Evolutionary conservation across 30 jellyfish, hydroid and myxozoan species (phyloP), one percentile per base, ranked within the genome.

Genomic region (Sanderia malayensis): DNA sequence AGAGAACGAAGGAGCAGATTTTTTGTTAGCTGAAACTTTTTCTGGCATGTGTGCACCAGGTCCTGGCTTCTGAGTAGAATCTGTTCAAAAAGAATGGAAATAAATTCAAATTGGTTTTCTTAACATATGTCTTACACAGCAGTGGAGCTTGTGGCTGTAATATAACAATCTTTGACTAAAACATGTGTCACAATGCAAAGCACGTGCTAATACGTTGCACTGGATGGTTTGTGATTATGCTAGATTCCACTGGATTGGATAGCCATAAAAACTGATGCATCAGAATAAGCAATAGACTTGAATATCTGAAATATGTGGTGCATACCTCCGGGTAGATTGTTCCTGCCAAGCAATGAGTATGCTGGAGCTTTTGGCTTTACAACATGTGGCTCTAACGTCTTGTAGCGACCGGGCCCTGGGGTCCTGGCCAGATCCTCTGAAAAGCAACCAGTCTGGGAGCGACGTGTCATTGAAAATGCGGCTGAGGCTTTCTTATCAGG

Each of bases 31-130:
- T 27, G 73, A 66, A 6, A 93, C 99, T 67, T 67, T 80, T 58
- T 92, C 99, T 3, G 99, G 99, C 72, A 46, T 63, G 85, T 92
- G 96, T 0, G 99, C 99, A 18, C 99, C 99, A 44, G 99, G 99
- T 6, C 99, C 99, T n/a, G 99, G 99, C 67, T 92, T 92, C 52
- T 92, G 99, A 0, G 99, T 92, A 55, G 95, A 80, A 69, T 92
- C 96, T 92, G 47, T 11, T 27, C 33, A 57, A 2, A 25, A 24
- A 53, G 25, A 25, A 58, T n/a, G n/a, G n/a, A n/a, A n/a, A n/a
- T n/a, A n/a, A n/a, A n/a, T n/a, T n/a, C n/a, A n/a, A n/a, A n/a
- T n/a, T n/a, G n/a, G n/a, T n/a, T n/a, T n/a, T n/a, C n/a, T n/a
- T n/a, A n/a, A n/a, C n/a, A n/a, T n/a, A n/a, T n/a, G n/a, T n/a